Percentiles rank a stretch among this genome's conserved stretches.
Conservation (phyloP, 2,797 vertebrate genomes). For the Rallus crepitans region DNA sequence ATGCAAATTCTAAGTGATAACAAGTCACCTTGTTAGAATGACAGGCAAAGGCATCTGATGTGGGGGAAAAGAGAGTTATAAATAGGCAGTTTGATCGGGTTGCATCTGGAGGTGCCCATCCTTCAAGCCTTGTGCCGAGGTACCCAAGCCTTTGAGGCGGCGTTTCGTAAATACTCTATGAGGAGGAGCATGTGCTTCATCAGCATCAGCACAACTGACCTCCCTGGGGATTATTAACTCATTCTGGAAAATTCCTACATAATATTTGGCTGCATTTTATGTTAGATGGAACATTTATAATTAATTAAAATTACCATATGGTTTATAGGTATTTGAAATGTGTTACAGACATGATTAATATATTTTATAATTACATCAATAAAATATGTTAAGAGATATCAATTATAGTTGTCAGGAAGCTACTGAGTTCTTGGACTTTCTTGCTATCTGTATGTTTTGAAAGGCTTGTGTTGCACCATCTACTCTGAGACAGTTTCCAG, state of each 20-base stretch:
- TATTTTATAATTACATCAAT: background rate
- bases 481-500: background rate
- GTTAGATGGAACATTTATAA: background rate
- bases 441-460: background rate
- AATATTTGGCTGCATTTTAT: background rate
- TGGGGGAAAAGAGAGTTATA: background rate
- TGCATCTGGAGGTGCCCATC: background rate
- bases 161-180: too few species aligned
- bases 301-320: background rate
- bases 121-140: background rate
- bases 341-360: background rate
- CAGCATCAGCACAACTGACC: background rate
- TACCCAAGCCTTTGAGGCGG: background rate
- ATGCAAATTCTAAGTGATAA: background rate
- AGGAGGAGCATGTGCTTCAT: background rate
- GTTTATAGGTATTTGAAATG: conserved; percentile 8
- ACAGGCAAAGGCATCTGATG: background rate
- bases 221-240: background rate
- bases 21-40: background rate
- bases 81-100: background rate
- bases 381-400: conserved; percentile 19
- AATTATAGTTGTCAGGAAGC: background rate
- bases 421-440: background rate
- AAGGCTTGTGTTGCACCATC: background rate
- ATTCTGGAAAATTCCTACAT: background rate